A percentile compares a stretch with the other conserved stretches of the same genome.
phyloP scores from a whole-genome alignment of 2,797 vertebrate genomes.

The Chromobotia macracanthus region DNA sequence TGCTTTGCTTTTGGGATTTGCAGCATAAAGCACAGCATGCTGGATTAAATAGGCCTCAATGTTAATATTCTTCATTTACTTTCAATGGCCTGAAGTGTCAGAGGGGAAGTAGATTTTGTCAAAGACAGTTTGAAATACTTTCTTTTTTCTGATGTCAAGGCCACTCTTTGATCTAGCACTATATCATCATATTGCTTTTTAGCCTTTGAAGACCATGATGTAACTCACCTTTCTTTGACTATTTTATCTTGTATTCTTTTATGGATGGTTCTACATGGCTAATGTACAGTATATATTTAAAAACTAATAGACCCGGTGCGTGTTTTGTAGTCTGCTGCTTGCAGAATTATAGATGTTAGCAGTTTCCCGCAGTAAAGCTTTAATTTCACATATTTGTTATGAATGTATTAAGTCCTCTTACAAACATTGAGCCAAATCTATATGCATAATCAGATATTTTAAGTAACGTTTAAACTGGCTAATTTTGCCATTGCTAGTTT shows the following conservation, averaged over 20 bases:
- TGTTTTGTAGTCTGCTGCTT: not conserved
- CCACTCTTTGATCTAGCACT: slow-evolving; percentile 54
- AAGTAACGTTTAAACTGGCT: not conserved
- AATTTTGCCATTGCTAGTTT: slow-evolving; percentile 20
- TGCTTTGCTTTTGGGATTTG: too few relatives aligned
- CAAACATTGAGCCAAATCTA: not conserved
- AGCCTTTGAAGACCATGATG: slow-evolving; percentile 27
- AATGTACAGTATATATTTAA: not conserved
- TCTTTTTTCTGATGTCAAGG: slow-evolving; percentile 50
- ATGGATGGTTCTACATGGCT: not conserved
- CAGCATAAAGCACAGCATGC: too few relatives aligned
- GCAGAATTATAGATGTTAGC: not conserved
- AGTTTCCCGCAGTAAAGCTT: not conserved
- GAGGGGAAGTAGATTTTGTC: slow-evolving; percentile 30
- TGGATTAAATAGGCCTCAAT: slow-evolving; percentile 4
- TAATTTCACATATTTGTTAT: not conserved
- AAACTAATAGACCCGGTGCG: not conserved
- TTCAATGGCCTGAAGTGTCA: slow-evolving; percentile 34
- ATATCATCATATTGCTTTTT: slow-evolving; percentile 47
- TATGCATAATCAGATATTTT: not conserved
- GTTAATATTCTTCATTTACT: slow-evolving; percentile 45
- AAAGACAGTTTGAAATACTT: slow-evolving; percentile 19
- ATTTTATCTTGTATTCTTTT: slow-evolving; percentile 36
- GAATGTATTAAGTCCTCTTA: not conserved
- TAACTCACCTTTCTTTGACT: slow-evolving; percentile 16